Evolutionary conservation across 92 coral and sea anemone genomes (phyloP), one percentile per base, ranked within the genome.

Genomic region (Porites cylindrica): DNA sequence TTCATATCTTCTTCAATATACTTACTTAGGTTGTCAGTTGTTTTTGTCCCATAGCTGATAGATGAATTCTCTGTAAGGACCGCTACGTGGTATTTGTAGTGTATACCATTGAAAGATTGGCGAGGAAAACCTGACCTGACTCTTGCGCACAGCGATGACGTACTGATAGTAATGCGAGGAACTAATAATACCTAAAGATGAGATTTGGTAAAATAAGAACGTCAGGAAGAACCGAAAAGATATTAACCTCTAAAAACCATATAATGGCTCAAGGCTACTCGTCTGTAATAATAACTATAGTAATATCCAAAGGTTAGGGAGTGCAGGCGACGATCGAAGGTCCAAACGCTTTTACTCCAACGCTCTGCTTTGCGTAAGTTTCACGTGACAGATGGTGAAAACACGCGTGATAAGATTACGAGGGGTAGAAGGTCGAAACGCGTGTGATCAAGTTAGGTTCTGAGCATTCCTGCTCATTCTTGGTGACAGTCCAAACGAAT

Each of bases 21-120:
- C 86, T 80, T 69, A 90, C 93, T 51, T 65, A 61, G 81, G 3
- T 16, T 1, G 5, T 4, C 16, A 13, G 71, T 23, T 8, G 91
- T 66, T 23, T 67, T 13, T 66, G 60, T 61, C 65, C 93, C 93
- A 77, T 81, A 53, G 51, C 76, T 79, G 56, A 90, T 26, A 13
- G 77, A 47, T 12, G 90, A 81, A 80, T 76, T 69, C 56, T 86
- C 93, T 18, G 93, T 90, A 9, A 86, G 75, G 10, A 79, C 88
- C 6, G 84, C 78, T 56, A 90, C 81, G 9, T 26, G 64, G 64
- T 86, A 86, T 21, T 18, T 14, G 65, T 76, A 86, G 66, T 6
- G 63, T 3, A 84, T 74, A 13, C 88, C 91, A 1, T 75, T 2
- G 38, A 66, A 83, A 0, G 51, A 8, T 1, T 0, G 5, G 32